These are phyloP conservation scores for Xestia sexstrigata DNA, from an alignment of 2,888 invertebrate genomes.

Conservation along the genomic window DNA sequence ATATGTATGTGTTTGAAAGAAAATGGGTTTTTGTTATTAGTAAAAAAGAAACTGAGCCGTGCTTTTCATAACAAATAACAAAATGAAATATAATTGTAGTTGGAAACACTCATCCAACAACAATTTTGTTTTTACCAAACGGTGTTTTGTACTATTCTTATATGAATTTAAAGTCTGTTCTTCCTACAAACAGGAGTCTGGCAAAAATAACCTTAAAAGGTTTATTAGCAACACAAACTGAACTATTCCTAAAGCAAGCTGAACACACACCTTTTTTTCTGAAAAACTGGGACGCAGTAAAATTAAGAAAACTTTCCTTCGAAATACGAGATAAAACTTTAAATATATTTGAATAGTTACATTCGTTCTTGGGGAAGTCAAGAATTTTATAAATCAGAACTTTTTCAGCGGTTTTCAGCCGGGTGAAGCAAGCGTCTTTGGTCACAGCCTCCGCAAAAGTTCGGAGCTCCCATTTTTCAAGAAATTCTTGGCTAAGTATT, in stretches of 20 bases:
- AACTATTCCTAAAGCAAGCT: conserved; percentile 5
- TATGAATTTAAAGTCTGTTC: neutral
- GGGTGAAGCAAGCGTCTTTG: conserved; percentile 13
- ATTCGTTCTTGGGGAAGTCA: conserved; percentile 26
- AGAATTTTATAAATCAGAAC: conserved; percentile 47
- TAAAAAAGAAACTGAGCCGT: neutral
- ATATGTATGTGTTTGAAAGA: too few species aligned
- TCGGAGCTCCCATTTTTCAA: conserved; percentile 22
- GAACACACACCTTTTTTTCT: neutral
- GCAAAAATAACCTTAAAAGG: neutral
- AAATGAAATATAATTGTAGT: too few species aligned
- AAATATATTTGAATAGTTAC: conserved; percentile 50
- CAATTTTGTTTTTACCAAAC: neutral
- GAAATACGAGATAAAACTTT: conserved; percentile 42
- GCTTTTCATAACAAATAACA: neutral
- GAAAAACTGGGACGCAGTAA: conserved; percentile 20
- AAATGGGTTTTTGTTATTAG: too few species aligned
- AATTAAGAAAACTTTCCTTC: conserved; percentile 30
- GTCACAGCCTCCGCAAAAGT: conserved; percentile 23
- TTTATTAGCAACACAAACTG: neutral
- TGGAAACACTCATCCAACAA: too few species aligned
- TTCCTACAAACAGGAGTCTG: neutral
- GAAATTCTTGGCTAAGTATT: conserved; percentile 21
- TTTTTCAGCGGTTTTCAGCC: conserved; percentile 27
- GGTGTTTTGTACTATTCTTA: neutral